Percentiles rank a stretch among this genome's conserved stretches.
phyloP scores from a whole-genome alignment of 2,797 vertebrate genomes.

The Falco cherrug region DNA sequence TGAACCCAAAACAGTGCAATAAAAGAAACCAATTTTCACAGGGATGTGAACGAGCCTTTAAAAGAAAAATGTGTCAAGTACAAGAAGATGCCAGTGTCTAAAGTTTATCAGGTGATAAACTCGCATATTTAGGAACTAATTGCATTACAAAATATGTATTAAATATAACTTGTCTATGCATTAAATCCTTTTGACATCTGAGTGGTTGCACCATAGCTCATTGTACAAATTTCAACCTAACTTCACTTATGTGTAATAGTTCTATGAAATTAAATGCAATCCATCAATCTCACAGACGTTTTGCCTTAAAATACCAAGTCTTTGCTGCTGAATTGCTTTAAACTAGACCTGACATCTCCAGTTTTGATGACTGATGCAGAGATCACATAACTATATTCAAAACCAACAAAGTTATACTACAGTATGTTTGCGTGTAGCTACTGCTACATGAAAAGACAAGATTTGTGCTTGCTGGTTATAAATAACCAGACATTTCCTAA shows the following conservation, averaged over 20 bases:
- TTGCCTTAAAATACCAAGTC: background rate
- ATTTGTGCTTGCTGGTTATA: background rate
- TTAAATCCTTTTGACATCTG: background rate
- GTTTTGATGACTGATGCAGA: background rate
- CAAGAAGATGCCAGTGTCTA: background rate
- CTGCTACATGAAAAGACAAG: background rate
- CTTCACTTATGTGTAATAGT: background rate
- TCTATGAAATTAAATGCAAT: background rate
- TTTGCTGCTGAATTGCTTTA: background rate
- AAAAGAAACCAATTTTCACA: background rate
- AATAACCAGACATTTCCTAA: background rate
- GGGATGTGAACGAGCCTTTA: background rate
- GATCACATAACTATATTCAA: background rate
- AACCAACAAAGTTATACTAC: background rate
- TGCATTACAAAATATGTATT: background rate
- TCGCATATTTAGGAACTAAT: background rate
- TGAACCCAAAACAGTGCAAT: background rate
- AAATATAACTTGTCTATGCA: background rate
- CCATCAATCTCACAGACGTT: background rate
- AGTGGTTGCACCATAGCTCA: background rate
- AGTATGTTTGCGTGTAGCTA: background rate
- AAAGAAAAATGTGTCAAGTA: background rate
- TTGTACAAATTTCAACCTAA: background rate
- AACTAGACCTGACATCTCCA: background rate
- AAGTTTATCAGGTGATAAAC: background rate